These are phyloP conservation scores for Lycopodina hypogea DNA, from an alignment of 37 sponge, comb jelly and placozoan genomes.

Conservation along the genomic window DNA sequence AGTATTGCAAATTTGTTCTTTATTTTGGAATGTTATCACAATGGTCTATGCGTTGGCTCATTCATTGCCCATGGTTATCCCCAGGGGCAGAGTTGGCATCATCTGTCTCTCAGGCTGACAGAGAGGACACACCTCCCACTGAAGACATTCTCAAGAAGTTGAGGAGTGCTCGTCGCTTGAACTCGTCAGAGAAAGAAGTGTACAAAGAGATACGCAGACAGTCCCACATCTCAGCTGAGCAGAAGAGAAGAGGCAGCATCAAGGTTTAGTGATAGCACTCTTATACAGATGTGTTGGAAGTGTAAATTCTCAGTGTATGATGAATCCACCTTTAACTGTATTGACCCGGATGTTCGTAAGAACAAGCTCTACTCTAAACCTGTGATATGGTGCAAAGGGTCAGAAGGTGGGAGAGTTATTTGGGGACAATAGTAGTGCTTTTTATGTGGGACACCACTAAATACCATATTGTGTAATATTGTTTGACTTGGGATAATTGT, in stretches of 20 bases:
- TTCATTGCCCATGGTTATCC: too few species aligned
- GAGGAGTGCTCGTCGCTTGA: slow-evolving; percentile 31
- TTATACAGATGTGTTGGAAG: background rate
- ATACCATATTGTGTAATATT: too few species aligned
- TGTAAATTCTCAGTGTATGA: background rate
- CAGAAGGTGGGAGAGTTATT: too few species aligned
- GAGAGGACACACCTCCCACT: background rate
- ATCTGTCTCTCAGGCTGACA: background rate
- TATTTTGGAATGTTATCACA: too few species aligned
- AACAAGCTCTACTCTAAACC: too few species aligned
- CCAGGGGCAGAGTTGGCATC: background rate
- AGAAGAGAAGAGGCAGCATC: slow-evolving; percentile 84
- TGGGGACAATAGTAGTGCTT: too few species aligned
- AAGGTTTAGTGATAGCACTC: slow-evolving; percentile 40
- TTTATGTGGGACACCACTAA: too few species aligned
- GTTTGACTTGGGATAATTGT: background rate
- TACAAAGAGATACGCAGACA: slow-evolving; percentile 76
- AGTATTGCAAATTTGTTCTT: too few species aligned
- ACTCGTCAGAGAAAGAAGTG: slow-evolving; percentile 58
- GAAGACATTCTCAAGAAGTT: slow-evolving; percentile 6
- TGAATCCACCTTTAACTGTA: too few species aligned
- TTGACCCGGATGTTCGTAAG: too few species aligned
- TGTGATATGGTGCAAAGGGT: too few species aligned
- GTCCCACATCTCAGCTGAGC: slow-evolving; percentile 89
- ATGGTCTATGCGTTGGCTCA: too few species aligned